These are phyloP conservation scores for Sepiola atlantica DNA, from an alignment of 2,888 invertebrate species.

Conservation along the genomic window DNA sequence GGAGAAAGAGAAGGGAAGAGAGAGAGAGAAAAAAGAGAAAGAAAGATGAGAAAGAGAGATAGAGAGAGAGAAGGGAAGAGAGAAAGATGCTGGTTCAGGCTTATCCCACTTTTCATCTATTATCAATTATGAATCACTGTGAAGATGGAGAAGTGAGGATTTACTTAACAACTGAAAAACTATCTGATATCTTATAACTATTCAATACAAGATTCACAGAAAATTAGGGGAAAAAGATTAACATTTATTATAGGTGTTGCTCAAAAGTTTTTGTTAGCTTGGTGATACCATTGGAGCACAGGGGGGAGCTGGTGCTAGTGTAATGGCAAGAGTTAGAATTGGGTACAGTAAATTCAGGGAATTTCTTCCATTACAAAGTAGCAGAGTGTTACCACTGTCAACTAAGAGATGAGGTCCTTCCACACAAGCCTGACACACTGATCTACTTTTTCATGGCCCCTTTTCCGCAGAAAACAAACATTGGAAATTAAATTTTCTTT, in stretches of 20 bases:
- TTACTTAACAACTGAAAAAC: not conserved
- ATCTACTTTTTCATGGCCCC: not conserved
- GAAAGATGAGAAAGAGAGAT: not conserved
- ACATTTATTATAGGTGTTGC: too few relatives aligned
- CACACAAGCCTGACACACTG: not conserved
- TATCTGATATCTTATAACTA: not conserved
- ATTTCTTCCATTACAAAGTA: too few relatives aligned
- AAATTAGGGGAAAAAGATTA: too few relatives aligned
- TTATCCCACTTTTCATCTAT: not conserved
- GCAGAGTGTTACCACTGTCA: too few relatives aligned
- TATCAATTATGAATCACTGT: constrained; percentile 18
- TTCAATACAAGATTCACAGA: not conserved
- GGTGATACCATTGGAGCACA: too few relatives aligned
- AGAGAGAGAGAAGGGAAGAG: too few relatives aligned
- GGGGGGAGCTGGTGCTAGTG: too few relatives aligned
- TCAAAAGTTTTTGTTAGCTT: too few relatives aligned
- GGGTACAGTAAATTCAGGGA: too few relatives aligned
- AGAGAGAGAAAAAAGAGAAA: not conserved
- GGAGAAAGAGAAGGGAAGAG: not conserved
- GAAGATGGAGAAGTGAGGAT: not conserved
- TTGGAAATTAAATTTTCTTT: not conserved
- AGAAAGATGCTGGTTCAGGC: not conserved
- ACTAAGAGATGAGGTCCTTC: too few relatives aligned
- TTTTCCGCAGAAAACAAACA: not conserved
- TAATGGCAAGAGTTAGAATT: too few relatives aligned